Evolutionary conservation across 2,888 invertebrate genomes (phyloP).

Genomic region (Ryuthela nishihirai): DNA sequence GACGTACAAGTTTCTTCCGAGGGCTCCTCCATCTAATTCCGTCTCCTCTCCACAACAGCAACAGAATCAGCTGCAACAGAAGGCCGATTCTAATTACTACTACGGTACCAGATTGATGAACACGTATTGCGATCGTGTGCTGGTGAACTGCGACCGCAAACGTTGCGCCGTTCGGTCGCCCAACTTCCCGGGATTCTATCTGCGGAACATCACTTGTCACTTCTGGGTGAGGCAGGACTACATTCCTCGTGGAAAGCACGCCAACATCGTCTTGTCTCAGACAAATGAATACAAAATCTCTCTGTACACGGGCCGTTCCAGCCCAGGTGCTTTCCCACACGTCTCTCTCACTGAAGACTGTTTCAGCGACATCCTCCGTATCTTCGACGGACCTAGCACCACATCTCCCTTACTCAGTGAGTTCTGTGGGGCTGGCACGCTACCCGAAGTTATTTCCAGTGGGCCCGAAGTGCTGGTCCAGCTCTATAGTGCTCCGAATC

Average conservation of each 20-base stretch:
- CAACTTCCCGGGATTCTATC: slow-evolving; percentile 83
- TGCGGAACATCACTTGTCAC: slow-evolving; percentile 82
- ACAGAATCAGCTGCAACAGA: slow-evolving; percentile 58
- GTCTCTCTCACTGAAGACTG: slow-evolving; percentile 49
- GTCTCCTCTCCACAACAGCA: not conserved
- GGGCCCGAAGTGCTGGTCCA: slow-evolving; percentile 73
- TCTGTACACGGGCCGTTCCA: slow-evolving; percentile 55
- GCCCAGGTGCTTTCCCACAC: slow-evolving; percentile 31
- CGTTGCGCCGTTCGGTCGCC: slow-evolving; percentile 76
- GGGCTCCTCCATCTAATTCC: not conserved
- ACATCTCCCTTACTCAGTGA: slow-evolving; percentile 73
- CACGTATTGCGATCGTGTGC: slow-evolving; percentile 65
- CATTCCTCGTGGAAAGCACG: slow-evolving; percentile 77
- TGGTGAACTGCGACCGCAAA: slow-evolving; percentile 69
- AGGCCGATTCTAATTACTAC: slow-evolving; percentile 63
- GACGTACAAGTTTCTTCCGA: slow-evolving; percentile 50
- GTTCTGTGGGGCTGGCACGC: slow-evolving; percentile 75
- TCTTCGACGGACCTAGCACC: slow-evolving; percentile 75
- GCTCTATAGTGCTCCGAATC: slow-evolving; percentile 76
- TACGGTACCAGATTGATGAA: slow-evolving; percentile 31
- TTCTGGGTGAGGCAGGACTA: slow-evolving; percentile 63
- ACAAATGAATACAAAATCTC: slow-evolving; percentile 70
- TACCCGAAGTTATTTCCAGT: slow-evolving; percentile 68
- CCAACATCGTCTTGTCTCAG: slow-evolving; percentile 70
- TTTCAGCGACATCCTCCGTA: slow-evolving; percentile 57